Evolutionary conservation across 2,888 invertebrate genomes (phyloP).

Genomic region (Cryptocephalus moraei): DNA sequence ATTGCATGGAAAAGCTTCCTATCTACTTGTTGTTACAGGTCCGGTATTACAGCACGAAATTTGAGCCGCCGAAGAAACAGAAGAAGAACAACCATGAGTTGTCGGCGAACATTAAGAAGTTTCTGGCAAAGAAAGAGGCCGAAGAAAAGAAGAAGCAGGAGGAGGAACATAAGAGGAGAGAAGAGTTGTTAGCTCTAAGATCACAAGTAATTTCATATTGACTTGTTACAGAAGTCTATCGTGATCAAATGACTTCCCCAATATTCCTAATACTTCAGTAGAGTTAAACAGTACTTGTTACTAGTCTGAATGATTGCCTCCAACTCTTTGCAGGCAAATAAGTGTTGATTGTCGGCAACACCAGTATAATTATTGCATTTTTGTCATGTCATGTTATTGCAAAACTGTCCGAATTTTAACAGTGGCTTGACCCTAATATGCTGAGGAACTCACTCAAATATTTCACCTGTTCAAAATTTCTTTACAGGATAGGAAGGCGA

Average conservation of each 20-base stretch:
- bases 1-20: background rate
- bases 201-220: conserved; percentile 30
- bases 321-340: too few species aligned
- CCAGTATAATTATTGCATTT: too few species aligned
- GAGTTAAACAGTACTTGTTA: too few species aligned
- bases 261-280: too few species aligned
- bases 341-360: too few species aligned
- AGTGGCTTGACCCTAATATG: too few species aligned
- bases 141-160: conserved; percentile 59
- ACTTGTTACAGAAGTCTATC: too few species aligned
- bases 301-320: too few species aligned
- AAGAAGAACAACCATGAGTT: conserved; percentile 54
- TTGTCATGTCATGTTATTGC: too few species aligned
- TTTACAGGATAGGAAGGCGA: conserved; percentile 36
- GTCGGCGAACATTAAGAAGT: conserved; percentile 73
- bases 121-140: conserved; percentile 69
- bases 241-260: too few species aligned
- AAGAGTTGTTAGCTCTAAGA: conserved; percentile 53
- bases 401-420: too few species aligned
- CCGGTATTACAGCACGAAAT: conserved; percentile 66
- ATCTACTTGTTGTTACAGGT: conserved; percentile 18
- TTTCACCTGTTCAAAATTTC: conserved; percentile 1
- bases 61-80: conserved; percentile 73
- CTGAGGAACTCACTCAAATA: too few species aligned
- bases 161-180: conserved; percentile 54